Evolutionary conservation across 1,140 invertebrate genomes (phyloP).

Genomic region (Caenorhabditis latens): DNA sequence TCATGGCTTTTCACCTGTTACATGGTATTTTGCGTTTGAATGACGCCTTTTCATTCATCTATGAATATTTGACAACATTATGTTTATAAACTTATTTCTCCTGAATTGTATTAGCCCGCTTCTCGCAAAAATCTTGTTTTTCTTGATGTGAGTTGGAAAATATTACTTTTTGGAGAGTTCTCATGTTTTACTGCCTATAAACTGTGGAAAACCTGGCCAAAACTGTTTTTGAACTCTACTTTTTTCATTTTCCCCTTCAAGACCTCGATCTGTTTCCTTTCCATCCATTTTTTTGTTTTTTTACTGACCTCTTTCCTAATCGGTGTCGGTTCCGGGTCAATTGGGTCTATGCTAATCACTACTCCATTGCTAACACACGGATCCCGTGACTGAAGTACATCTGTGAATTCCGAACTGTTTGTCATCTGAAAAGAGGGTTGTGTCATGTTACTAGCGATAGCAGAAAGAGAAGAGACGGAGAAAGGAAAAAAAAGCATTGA

Average conservation of each 20-base stretch:
- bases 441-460: too few species aligned
- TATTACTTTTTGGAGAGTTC: too few species aligned
- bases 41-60: background rate
- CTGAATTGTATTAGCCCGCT: background rate
- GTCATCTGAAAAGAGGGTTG: constrained; percentile 1
- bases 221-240: background rate
- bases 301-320: constrained; percentile 15
- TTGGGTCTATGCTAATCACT: constrained; percentile 38
- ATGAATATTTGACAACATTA: background rate
- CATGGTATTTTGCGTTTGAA: background rate
- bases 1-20: background rate
- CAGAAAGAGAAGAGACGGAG: background rate
- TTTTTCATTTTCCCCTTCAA: background rate
- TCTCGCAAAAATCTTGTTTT: too few species aligned
- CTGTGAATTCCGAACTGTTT: constrained; percentile 43
- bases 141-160: too few species aligned
- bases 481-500: background rate
- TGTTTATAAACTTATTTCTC: too few species aligned
- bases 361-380: constrained; percentile 31
- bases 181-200: too few species aligned
- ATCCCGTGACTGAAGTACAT: constrained; percentile 33
- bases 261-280: background rate
- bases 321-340: constrained; percentile 31
- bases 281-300: background rate
- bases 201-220: too few species aligned